Conservation (phyloP, 2,113 vertebrate species). For the Trematocara variabile region DNA sequence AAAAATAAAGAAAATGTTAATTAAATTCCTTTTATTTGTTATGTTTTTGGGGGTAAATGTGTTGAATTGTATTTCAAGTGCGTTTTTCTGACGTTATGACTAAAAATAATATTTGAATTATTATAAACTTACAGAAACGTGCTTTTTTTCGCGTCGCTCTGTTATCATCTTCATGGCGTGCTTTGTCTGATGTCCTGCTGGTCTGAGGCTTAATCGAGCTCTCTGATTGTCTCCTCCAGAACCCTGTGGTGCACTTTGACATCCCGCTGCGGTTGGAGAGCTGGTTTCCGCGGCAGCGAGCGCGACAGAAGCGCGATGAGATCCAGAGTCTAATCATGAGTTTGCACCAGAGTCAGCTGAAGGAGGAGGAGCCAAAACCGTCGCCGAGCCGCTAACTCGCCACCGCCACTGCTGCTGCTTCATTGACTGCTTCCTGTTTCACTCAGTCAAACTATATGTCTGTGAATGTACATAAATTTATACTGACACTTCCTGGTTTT, state of each 20-base stretch:
- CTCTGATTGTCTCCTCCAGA: conserved; percentile 71
- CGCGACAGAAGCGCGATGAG: conserved; percentile 86
- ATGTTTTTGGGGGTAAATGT: background rate
- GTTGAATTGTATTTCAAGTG: background rate
- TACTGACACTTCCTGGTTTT: background rate
- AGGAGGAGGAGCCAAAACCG: background rate
- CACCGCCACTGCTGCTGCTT: background rate
- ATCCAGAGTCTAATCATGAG: conserved; percentile 85
- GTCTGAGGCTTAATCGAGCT: background rate
- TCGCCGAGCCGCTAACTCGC: background rate
- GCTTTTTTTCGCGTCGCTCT: background rate
- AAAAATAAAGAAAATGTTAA: background rate
- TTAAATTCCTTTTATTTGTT: background rate
- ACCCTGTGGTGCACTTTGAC: conserved; percentile 89
- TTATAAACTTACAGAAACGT: background rate
- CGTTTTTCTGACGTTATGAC: background rate
- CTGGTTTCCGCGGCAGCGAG: conserved; percentile 87
- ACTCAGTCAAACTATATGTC: background rate
- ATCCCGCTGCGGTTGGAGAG: conserved; percentile 79
- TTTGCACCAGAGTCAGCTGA: conserved; percentile 77
- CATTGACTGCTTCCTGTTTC: background rate
- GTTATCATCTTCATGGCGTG: background rate
- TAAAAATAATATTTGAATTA: background rate
- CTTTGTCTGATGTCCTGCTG: background rate
- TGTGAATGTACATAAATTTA: background rate